Conservation (phyloP, 2,888 invertebrate species). For the Tachina lurida region DNA sequence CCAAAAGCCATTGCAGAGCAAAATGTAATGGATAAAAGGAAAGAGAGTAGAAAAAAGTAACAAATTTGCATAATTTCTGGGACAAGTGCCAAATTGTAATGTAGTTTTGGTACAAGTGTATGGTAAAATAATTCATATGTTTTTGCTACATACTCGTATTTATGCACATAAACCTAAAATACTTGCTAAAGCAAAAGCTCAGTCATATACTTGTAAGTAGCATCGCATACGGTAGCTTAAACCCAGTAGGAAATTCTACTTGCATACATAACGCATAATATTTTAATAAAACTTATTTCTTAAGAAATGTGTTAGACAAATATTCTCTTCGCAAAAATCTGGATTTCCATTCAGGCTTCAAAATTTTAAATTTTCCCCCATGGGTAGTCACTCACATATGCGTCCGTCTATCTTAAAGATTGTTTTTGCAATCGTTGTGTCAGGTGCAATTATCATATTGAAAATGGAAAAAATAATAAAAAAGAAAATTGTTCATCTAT, state of each 20-base stretch:
- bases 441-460: constrained; percentile 73
- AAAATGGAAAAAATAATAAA: constrained; percentile 60
- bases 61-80: constrained; percentile 73
- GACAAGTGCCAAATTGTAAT: constrained; percentile 73
- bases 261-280: not conserved
- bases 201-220: not conserved
- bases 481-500: constrained; percentile 53
- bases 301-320: not conserved
- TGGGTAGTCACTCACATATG: constrained; percentile 22
- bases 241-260: constrained; percentile 7
- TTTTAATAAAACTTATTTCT: not conserved
- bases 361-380: constrained; percentile 52
- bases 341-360: constrained; percentile 1
- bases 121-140: constrained; percentile 71
- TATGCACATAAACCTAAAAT: not conserved
- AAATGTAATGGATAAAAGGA: constrained; percentile 31
- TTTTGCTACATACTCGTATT: constrained; percentile 53
- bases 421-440: constrained; percentile 45
- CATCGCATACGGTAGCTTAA: not conserved
- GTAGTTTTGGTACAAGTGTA: constrained; percentile 70
- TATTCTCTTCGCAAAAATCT: not conserved
- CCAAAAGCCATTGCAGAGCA: constrained; percentile 34
- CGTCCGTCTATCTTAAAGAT: constrained; percentile 34
- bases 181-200: not conserved
- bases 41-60: constrained; percentile 17